Percentiles rank a stretch among this genome's conserved stretches.
Evolutionary conservation across 2,888 invertebrate species (phyloP).

Genomic region (Scelioninae gen. 1): DNA sequence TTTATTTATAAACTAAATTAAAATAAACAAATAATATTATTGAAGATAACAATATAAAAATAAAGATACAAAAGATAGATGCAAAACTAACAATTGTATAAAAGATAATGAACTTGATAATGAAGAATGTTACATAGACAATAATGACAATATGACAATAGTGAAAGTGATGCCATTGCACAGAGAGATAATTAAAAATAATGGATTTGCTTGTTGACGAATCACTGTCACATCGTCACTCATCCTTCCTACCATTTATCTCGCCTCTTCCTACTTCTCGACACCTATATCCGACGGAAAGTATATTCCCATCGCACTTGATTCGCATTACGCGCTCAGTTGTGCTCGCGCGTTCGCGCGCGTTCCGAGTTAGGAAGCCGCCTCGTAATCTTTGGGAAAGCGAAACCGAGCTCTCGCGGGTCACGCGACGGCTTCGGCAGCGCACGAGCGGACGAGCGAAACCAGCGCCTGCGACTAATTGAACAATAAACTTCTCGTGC

Average conservation of each 20-base stretch:
- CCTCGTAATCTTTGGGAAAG: constrained; percentile 71
- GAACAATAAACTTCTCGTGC: constrained; percentile 44
- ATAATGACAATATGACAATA: too few relatives aligned
- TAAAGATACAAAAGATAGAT: too few relatives aligned
- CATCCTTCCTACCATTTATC: constrained; percentile 65
- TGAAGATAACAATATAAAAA: too few relatives aligned
- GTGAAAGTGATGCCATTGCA: too few relatives aligned
- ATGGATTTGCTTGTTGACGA: too few relatives aligned
- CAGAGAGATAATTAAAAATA: too few relatives aligned
- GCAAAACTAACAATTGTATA: too few relatives aligned
- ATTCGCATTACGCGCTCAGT: constrained; percentile 66
- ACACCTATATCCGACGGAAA: constrained; percentile 63
- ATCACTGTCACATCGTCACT: too few relatives aligned
- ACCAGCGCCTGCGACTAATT: constrained; percentile 40
- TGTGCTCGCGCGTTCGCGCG: constrained; percentile 60
- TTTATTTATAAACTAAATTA: too few relatives aligned
- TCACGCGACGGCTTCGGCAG: constrained; percentile 50
- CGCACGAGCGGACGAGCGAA: constrained; percentile 49
- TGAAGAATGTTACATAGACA: too few relatives aligned
- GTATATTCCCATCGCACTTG: constrained; percentile 66
- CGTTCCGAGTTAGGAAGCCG: constrained; percentile 69
- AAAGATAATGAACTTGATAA: too few relatives aligned
- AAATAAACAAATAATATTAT: too few relatives aligned
- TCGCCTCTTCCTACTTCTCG: constrained; percentile 65
- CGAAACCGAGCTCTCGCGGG: constrained; percentile 65